Base-by-base conservation (phyloP, 2,888 invertebrate species). In the Apeira syringaria region DNA sequence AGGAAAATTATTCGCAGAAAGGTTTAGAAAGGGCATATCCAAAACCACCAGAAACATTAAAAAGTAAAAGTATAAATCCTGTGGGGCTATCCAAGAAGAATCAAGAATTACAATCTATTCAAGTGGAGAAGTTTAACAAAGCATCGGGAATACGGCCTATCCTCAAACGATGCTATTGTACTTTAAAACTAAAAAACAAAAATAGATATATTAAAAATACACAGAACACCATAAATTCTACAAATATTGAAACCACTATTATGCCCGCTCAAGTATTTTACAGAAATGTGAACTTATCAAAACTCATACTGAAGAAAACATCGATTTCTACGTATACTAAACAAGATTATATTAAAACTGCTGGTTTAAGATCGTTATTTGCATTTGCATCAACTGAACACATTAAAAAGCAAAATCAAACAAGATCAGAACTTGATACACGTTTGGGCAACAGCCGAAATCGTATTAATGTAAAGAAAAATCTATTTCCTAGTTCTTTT, bases 1-100 rank as follows among this genome's bases (percentile, higher is more conserved):
- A 66, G 56, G 5, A 29, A 1, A 18, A n/a, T 17, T n/a, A 2
- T n/a, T 20, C 11, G 2, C 22, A 31, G 9, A 3, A 20, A 4
- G n/a, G 17, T 28, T 28, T 12, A 2, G 15, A 20, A 7, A 20
- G 5, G 11, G 3, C 11, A 20, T 11, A 17, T 10, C 10, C 2
- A 31, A 17, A 31, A 6, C 5, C 2, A 5, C 7, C 7, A 5
- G 7, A 1, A 11, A 7, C 20, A 8, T n/a, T 22, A 3, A 33
- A 28, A 29, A 15, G 7, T 12, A 11, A 12, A 13, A 17, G 13
- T 22, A 2, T 8, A 0, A 8, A 9, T 13, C 2, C 24, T 20
- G 1, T 12, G 1, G 4, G n/a, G 9, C 2, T 13, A 24, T 24
- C 13, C n/a, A 3, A 22, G 8, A 12, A n/a, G 5, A 8, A 5